Conservation (phyloP, 2,888 invertebrate species). For the Plutella xylostella region DNA sequence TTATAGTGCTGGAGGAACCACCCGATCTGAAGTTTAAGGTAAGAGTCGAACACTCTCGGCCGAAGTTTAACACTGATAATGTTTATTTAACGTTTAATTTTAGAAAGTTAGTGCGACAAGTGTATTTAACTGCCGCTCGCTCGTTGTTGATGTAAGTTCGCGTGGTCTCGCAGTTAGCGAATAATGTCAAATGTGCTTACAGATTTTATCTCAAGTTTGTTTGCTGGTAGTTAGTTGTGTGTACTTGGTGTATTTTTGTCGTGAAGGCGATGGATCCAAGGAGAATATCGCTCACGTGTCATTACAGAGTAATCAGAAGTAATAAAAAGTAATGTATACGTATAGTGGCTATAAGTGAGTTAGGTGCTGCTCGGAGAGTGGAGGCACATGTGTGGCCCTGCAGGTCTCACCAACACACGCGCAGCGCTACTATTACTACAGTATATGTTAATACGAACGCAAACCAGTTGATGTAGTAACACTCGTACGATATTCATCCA, state of each 20-base stretch:
- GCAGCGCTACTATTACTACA: too few species aligned
- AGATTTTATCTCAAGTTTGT: neutral
- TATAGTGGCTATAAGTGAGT: too few species aligned
- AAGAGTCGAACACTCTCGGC: conserved; percentile 20
- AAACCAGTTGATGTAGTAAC: conserved; percentile 48
- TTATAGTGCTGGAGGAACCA: conserved; percentile 38
- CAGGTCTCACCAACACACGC: too few species aligned
- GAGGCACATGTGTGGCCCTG: too few species aligned
- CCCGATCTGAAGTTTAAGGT: conserved; percentile 50
- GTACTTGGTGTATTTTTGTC: too few species aligned
- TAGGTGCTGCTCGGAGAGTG: too few species aligned
- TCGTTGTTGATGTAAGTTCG: conserved; percentile 52
- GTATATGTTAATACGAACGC: conserved; percentile 26
- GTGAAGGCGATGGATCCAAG: too few species aligned
- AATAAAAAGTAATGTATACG: too few species aligned
- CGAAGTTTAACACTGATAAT: neutral
- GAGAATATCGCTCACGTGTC: too few species aligned
- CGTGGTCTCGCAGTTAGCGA: conserved; percentile 33
- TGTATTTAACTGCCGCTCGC: conserved; percentile 20
- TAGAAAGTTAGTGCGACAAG: conserved; percentile 7
- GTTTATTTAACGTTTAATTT: conserved; percentile 7
- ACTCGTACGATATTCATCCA: conserved; percentile 37
- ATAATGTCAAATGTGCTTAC: conserved; percentile 25
- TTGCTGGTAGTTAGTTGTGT: too few species aligned
- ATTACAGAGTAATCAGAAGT: too few species aligned